These are phyloP conservation scores for Dryobates pubescens DNA, from an alignment of 2,797 vertebrate genomes.

Conservation along the genomic window DNA sequence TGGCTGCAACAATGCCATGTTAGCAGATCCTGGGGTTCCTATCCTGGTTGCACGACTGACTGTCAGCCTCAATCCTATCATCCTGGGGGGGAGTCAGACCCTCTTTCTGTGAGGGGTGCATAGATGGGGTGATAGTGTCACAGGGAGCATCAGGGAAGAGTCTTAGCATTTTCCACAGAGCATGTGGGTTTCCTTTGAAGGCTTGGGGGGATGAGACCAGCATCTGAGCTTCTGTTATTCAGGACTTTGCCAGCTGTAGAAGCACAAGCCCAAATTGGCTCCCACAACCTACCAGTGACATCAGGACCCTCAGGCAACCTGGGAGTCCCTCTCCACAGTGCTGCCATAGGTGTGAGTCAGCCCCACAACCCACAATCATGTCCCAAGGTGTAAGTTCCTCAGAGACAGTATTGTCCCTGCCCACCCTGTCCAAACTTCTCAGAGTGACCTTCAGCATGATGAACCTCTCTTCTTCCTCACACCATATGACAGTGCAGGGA, in stretches of 20 bases:
- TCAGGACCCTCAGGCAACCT: neutral
- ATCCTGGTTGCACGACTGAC: neutral
- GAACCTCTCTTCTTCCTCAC: neutral
- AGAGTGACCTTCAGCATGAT: neutral
- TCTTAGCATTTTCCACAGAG: neutral
- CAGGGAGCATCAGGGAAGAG: neutral
- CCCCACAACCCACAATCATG: neutral
- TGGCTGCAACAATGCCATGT: neutral
- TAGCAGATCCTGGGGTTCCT: neutral
- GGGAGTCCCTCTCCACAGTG: neutral
- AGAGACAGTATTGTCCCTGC: neutral
- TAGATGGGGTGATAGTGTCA: neutral
- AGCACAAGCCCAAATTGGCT: neutral
- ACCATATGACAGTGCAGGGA: accelerated
- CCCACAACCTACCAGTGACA: neutral
- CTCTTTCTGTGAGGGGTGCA: neutral
- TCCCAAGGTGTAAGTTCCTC: neutral
- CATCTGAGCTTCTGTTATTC: neutral
- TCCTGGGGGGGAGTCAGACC: neutral
- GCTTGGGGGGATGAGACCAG: neutral
- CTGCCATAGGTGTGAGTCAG: neutral
- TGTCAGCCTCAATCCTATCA: neutral
- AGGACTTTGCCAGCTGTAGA: neutral
- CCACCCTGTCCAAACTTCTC: neutral
- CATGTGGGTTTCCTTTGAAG: neutral